These are phyloP conservation scores for Danionella dracula DNA, from an alignment of 2,797 vertebrate species.

Conservation along the genomic window DNA sequence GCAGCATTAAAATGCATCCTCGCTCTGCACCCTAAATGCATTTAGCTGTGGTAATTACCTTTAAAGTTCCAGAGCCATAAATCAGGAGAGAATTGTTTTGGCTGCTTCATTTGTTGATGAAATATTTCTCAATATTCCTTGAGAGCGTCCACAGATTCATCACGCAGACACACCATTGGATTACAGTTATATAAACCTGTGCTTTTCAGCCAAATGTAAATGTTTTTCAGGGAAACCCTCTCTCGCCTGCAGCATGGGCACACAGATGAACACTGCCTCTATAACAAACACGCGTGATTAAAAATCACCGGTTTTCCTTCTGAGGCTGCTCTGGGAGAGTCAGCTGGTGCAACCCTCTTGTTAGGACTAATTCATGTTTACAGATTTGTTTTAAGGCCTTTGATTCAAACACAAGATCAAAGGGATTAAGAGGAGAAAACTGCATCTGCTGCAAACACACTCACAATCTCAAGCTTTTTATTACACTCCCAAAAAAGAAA, in stretches of 20 bases:
- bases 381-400: not conserved
- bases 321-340: not conserved
- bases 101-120: conserved; percentile 8
- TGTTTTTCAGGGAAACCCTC: not conserved
- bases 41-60: not conserved
- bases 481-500: too few relatives aligned
- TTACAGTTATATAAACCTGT: not conserved
- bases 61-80: conserved; percentile 3
- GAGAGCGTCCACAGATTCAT: not conserved
- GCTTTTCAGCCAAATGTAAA: not conserved
- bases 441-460: too few relatives aligned
- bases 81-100: not conserved
- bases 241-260: not conserved
- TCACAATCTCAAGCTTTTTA: too few relatives aligned
- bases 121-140: not conserved
- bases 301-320: not conserved
- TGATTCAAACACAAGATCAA: not conserved
- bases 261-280: not conserved
- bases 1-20: too few relatives aligned
- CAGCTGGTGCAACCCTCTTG: not conserved
- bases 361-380: conserved; percentile 1
- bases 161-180: not conserved
- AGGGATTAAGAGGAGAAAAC: too few relatives aligned
- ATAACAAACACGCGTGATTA: not conserved
- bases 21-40: not conserved